These are phyloP conservation scores for Physeter macrocephalus DNA, from an alignment of 2,113 vertebrate species.

Conservation along the genomic window DNA sequence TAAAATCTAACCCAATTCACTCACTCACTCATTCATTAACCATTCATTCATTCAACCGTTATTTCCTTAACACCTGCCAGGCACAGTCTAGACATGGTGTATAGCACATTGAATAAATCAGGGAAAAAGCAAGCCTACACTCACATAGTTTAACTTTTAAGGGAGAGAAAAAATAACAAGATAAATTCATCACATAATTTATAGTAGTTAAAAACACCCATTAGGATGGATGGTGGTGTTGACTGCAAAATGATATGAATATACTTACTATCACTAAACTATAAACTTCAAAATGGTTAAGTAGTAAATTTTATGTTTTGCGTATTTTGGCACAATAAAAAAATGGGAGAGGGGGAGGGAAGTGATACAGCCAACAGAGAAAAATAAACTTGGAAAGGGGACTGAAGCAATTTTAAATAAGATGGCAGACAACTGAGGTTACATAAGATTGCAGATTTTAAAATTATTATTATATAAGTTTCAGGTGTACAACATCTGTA, in stretches of 20 bases:
- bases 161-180: neutral
- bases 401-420: neutral
- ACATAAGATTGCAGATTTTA: neutral
- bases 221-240: neutral
- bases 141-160: neutral
- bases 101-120: neutral
- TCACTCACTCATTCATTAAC: neutral
- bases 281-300: neutral
- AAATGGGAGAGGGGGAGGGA: neutral
- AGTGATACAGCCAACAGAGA: neutral
- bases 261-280: neutral
- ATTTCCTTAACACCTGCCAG: neutral
- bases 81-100: neutral
- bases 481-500: neutral
- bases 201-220: neutral
- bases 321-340: neutral
- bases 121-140: neutral
- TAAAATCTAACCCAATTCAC: neutral
- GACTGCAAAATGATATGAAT: neutral
- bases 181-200: neutral
- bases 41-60: neutral
- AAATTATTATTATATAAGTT: neutral
- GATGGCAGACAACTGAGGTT: neutral
- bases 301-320: neutral
- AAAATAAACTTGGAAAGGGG: neutral